Conservation (phyloP, 2,888 invertebrate species). For the Autographa pulchrina region DNA sequence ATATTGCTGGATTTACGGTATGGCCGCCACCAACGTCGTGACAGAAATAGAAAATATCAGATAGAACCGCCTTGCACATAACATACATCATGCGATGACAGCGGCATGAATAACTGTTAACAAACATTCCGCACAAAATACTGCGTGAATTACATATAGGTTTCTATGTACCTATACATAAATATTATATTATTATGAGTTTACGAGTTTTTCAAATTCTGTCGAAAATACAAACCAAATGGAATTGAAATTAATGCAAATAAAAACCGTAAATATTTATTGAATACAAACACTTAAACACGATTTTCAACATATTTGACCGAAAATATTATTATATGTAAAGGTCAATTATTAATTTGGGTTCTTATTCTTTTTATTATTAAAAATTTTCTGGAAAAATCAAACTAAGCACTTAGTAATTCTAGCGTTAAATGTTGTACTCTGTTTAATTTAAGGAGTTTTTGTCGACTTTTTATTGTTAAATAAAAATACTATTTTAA, state of each 20-base stretch:
- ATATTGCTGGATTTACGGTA: slow-evolving; percentile 74
- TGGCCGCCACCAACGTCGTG: slow-evolving; percentile 78
- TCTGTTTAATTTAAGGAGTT: too few relatives aligned
- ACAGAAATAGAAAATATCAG: slow-evolving; percentile 83
- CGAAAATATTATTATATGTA: background rate
- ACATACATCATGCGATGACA: slow-evolving; percentile 78
- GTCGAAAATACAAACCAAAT: background rate
- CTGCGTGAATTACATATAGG: slow-evolving; percentile 36
- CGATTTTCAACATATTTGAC: background rate
- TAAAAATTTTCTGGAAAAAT: too few relatives aligned
- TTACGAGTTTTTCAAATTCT: background rate
- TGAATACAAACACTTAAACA: background rate
- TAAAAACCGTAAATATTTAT: background rate
- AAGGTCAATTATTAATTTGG: background rate
- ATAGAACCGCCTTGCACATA: slow-evolving; percentile 73
- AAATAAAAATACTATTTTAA: too few relatives aligned
- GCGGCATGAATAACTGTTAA: slow-evolving; percentile 72
- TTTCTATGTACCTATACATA: slow-evolving; percentile 24
- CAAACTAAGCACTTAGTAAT: too few relatives aligned
- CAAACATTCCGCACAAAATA: slow-evolving; percentile 62
- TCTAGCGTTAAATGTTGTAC: too few relatives aligned
- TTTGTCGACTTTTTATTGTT: too few relatives aligned
- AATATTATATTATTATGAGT: too few relatives aligned
- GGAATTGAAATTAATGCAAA: background rate
- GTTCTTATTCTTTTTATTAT: background rate